Evolutionary conservation across 2,113 vertebrate species (phyloP), one percentile per base, ranked within the genome.

Genomic region (Conger conger): DNA sequence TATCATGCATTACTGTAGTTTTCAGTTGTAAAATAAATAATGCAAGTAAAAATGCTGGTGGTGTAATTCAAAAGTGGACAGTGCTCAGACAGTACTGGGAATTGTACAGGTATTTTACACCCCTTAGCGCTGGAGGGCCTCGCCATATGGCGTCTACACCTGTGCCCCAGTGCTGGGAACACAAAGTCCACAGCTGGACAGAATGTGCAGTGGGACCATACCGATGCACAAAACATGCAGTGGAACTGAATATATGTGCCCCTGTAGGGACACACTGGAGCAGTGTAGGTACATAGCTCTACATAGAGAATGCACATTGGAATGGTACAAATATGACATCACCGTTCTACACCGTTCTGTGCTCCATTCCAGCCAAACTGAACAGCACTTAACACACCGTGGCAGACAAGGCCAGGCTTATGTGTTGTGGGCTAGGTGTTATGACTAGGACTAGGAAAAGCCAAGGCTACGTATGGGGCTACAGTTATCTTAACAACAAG

Each of bases 401-500:
- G 13, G 36, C 36, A 38, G 36, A 35, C 81, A 35, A 79, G 1
- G 86, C n/a, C 50, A 60, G 6, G 18, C 60, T 82, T 85, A 73
- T 73, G 33, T 90, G 85, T 85, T 76, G 73, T 76, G 73, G 0
- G 73, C 33, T 27, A n/a, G 4, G 73, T 76, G 40, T 83, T 76
- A 45, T 77, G 82, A 35, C 87, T 89, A 42, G 8, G 57, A 53
- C 40, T 78, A 63, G 54, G 87, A 89, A 84, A 84, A 80, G 54
- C 13, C 45, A 68, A 79, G 82, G 77, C 83, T 83, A 45, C 77
- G 16, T 50, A 40, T 35, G 18, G 54, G 63, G 42, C 17, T 60
- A 37, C 78, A 80, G 17, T 5, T 53, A 4, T 27, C 45, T 50
- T 50, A 13, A 9, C 45, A 50, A 50, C 45, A 15, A 50, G 45